Conservation (phyloP, 2,113 vertebrate species). For the Pterocles orientalis region DNA sequence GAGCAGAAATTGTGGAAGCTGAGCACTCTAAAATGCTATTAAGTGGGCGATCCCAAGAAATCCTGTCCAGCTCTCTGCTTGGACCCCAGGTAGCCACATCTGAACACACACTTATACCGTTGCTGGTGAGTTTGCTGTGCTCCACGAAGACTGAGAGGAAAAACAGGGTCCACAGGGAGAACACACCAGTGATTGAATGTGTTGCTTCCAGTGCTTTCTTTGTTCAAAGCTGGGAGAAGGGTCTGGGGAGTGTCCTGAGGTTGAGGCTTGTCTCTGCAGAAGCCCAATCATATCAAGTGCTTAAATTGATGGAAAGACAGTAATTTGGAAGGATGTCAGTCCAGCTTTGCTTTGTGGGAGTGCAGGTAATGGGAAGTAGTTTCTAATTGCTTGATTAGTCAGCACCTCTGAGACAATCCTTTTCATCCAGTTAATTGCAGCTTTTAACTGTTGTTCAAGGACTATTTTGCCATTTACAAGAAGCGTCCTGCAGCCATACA, state of each 20-base stretch:
- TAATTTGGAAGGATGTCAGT: not conserved
- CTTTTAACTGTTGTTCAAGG: constrained; percentile 45
- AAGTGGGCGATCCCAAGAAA: not conserved
- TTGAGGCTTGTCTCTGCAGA: not conserved
- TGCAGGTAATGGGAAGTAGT: constrained; percentile 33
- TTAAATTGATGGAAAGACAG: not conserved
- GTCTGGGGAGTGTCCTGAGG: not conserved
- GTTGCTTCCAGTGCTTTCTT: not conserved
- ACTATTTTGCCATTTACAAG: constrained; percentile 25
- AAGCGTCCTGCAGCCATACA: not conserved
- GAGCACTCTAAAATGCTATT: not conserved
- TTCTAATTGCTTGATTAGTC: constrained; percentile 37
- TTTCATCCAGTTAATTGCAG: constrained; percentile 45
- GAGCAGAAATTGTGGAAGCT: not conserved
- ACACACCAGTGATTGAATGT: not conserved
- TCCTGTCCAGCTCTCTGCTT: not conserved
- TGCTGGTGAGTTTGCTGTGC: not conserved
- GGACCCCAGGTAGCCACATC: not conserved
- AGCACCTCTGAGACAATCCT: constrained; percentile 1
- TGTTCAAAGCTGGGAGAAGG: not conserved
- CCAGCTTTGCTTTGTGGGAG: constrained; percentile 9
- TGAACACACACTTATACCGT: not conserved
- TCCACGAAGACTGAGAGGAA: not conserved
- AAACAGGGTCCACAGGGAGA: not conserved
- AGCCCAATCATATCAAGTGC: not conserved